phyloP scores from a whole-genome alignment of 2,888 invertebrate genomes.

The Diaprepes abbreviatus region DNA sequence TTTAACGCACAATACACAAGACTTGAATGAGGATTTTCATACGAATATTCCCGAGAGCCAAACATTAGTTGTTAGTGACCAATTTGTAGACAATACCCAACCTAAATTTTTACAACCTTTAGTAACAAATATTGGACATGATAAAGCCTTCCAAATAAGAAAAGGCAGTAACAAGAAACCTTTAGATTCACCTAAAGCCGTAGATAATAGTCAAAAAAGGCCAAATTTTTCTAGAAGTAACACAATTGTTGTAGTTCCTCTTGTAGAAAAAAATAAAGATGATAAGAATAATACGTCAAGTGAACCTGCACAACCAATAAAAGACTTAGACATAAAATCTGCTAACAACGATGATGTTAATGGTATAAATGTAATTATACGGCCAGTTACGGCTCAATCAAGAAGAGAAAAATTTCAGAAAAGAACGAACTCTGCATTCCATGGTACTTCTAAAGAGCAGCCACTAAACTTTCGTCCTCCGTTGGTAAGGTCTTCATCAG shows the following conservation, averaged over 20 bases:
- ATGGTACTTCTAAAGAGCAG: conserved; percentile 55
- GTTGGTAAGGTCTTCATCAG: conserved; percentile 62
- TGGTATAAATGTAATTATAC: conserved; percentile 57
- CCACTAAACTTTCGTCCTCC: conserved; percentile 58
- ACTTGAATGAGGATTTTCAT: conserved; percentile 37
- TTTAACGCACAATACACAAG: conserved; percentile 69
- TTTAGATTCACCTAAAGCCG: conserved; percentile 37
- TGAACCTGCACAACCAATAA: background rate
- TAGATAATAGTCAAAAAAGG: conserved; percentile 18
- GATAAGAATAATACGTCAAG: conserved; percentile 5
- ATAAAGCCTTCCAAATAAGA: conserved; percentile 54
- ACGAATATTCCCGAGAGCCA: conserved; percentile 18
- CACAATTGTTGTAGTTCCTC: conserved; percentile 60
- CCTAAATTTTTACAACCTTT: conserved; percentile 56
- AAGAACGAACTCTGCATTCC: conserved; percentile 64
- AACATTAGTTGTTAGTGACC: conserved; percentile 24
- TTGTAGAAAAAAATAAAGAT: conserved; percentile 54
- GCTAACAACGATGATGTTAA: background rate
- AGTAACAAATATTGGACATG: conserved; percentile 42
- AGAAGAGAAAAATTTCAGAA: conserved; percentile 64
- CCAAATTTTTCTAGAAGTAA: conserved; percentile 49
- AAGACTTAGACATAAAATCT: background rate
- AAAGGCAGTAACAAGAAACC: conserved; percentile 35
- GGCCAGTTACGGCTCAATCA: conserved; percentile 61
- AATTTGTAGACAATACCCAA: conserved; percentile 25